Evolutionary conservation across 1,140 invertebrate genomes (phyloP).

Genomic region (Trichomalopsis sarcophagae): DNA sequence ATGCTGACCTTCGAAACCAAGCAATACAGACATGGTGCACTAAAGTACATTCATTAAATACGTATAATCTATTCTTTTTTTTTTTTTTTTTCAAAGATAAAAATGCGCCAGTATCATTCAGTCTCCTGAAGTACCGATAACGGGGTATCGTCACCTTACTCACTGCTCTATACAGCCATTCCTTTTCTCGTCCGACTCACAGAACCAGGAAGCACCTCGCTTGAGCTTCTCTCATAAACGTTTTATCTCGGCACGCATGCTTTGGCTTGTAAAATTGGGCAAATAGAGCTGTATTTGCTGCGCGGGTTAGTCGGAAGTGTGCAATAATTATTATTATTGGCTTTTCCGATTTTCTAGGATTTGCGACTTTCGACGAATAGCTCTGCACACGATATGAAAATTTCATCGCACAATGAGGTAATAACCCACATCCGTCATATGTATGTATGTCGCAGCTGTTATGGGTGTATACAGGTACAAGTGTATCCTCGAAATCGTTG

Average conservation of each 20-base stretch:
- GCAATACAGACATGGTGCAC: no score
- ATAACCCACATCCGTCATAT: neutral
- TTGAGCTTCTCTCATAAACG: no score
- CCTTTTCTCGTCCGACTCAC: neutral
- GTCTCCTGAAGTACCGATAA: no score
- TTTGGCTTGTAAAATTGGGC: neutral
- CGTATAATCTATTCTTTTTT: no score
- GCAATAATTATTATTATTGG: neutral
- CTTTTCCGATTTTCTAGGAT: neutral
- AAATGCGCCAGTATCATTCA: no score
- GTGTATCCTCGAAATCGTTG: neutral
- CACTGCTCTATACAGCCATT: neutral
- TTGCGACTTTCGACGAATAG: no score
- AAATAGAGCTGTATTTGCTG: neutral
- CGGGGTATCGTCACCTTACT: no score
- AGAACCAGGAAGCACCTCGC: neutral
- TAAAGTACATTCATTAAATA: no score
- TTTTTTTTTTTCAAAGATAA: no score
- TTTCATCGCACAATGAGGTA: neutral
- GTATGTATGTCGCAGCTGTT: neutral
- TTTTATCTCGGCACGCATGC: neutral
- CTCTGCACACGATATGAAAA: neutral
- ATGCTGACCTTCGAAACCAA: no score
- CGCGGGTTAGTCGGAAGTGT: no score
- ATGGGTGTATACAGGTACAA: no score